Evolutionary conservation across 2,113 vertebrate genomes (phyloP), one percentile per base, ranked within the genome.

Genomic region (Chascanopsetta lugubris): DNA sequence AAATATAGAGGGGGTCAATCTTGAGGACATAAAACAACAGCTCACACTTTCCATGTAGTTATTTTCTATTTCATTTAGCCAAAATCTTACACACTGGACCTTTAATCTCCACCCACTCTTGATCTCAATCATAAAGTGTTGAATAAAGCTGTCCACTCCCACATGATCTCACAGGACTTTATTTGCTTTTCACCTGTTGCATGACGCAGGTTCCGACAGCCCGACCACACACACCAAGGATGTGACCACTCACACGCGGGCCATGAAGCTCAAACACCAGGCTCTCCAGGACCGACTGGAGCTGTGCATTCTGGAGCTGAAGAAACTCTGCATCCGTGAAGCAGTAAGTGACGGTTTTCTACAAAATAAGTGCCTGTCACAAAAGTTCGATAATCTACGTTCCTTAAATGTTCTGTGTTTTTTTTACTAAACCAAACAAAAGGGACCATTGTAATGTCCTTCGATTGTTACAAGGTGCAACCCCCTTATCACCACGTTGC

Each of bases 281-380:
- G 90, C 79, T 0, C 87, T 98, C 77, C 92, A 96, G 71, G 92
- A 93, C 0, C 85, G 73, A 0, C 90, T 98, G 29, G 93, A 96
- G 59, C 58, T 70, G 48, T 95, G 95, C 58, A 54, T 96, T 27
- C 88, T 92, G 80, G 95, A 98, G 81, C 93, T 98, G 77, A 91
- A 93, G 72, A 89, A 82, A 56, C 90, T 98, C 40, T 97, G 96
- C 80, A 93, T 97, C 77, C 87, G 95, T 17, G 96, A 98, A 79
- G 95, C 78, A 18, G 89, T 90, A 57, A 87, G 89, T 82, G 15
- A 18, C 0, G 10, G 1, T 2, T 6, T 40, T 36, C 34, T n/a
- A 21, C 3, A 11, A 32, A 56, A 22, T 5, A 61, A 7, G 20
- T 47, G 24, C 42, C 6, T 29, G 11, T 5, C 6, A 68, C 5